Conservation (phyloP, 1,140 invertebrate species). For the Musca domestica region DNA sequence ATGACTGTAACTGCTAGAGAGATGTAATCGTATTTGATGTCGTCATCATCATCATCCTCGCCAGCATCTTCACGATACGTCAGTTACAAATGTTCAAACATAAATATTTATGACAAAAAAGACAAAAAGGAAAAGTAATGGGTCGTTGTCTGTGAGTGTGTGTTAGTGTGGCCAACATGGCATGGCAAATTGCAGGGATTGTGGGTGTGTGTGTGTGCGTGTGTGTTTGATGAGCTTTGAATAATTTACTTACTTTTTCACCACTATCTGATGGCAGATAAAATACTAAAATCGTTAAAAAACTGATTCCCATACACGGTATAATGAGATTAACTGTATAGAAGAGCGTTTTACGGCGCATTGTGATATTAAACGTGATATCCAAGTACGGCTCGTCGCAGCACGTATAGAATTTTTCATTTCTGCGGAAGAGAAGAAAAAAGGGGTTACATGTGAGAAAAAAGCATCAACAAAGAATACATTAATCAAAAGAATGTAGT, state of each 20-base stretch:
- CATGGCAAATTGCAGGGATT: not conserved
- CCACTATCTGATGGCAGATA: slow-evolving; percentile 98
- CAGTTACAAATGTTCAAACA: no score
- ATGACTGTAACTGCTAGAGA: no score
- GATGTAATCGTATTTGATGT: no score
- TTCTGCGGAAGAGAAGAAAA: slow-evolving; percentile 59
- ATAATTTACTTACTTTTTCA: slow-evolving; percentile 80
- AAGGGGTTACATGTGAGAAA: not conserved
- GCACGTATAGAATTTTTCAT: slow-evolving; percentile 95
- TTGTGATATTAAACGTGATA: slow-evolving; percentile 98
- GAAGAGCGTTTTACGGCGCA: slow-evolving; percentile 94
- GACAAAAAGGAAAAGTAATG: not conserved
- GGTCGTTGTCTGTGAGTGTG: not conserved
- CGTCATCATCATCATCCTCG: no score
- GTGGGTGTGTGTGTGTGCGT: not conserved
- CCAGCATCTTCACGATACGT: no score
- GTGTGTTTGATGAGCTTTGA: not conserved
- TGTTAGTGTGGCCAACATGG: no score
- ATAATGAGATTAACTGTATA: slow-evolving; percentile 98
- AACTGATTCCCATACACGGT: slow-evolving; percentile 96
- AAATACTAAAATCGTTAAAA: slow-evolving; percentile 97
- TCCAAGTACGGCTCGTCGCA: slow-evolving; percentile 95
- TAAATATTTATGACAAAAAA: not conserved
- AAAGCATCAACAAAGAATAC: no score
- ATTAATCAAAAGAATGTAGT: no score